Base-by-base conservation (phyloP, 2,888 invertebrate species). In the Eristalis intricaria region DNA sequence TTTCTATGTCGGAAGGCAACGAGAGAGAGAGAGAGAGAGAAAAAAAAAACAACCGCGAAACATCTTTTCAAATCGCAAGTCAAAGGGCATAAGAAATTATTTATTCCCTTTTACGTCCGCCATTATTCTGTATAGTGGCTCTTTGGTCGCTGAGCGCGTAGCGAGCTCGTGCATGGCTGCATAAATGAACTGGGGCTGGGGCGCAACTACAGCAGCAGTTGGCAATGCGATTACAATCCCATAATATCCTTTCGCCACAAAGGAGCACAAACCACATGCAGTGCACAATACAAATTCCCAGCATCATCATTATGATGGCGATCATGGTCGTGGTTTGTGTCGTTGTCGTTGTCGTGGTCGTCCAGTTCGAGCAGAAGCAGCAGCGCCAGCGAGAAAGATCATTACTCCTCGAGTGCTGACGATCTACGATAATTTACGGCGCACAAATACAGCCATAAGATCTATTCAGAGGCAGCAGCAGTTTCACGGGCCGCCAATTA, bases 371-470 rank as follows among this genome's bases (percentile, higher is more conserved):
- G 43, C 43, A 43, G 19, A 60, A n/a, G 8, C 26, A 64, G n/a
- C 83, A 79, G 50, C 68, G 56, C 70, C 78, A 79, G 70, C 32
- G 56, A 75, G 43, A n/a, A 83, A 79, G 79, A 87, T 84, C 79
- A 87, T 87, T 87, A 87, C 79, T 87, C 84, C 76, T 68, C 84
- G 79, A 84, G 74, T 84, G 87, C 87, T 87, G 87, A 87, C 87
- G 87, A 87, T 87, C 87, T 83, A 84, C 71, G 79, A 87, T 87
- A 80, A 87, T 87, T 87, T 87, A 87, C 84, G 56, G 73, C 84
- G 26, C 87, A 80, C 76, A 69, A 68, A 79, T 58, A 68, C 80
- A 76, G 79, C 63, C 32, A 19, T 38, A 79, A 66, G 70, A 78
- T 86, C 82, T 65, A 74, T 78, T 84, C 79, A 63, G 71, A 71